These are phyloP conservation scores for Tor tambroides DNA, from an alignment of 2,113 vertebrate species.

Conservation along the genomic window DNA sequence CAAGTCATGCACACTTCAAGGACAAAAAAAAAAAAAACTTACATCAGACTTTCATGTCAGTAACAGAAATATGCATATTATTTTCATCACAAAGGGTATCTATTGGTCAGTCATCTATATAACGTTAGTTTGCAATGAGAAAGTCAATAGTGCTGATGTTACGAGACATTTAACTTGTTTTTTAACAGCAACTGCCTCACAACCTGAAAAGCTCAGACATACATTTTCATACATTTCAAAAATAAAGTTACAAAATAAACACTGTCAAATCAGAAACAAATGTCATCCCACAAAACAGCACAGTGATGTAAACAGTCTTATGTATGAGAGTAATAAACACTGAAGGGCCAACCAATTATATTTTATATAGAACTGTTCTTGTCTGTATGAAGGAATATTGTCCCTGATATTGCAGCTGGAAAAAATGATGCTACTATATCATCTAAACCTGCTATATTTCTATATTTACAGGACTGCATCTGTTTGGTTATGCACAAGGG, in stretches of 20 bases:
- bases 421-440: not conserved
- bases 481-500: not conserved
- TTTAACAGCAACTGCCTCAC: too few relatives aligned
- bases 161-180: not conserved
- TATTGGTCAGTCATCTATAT: not conserved
- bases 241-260: not conserved
- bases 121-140: not conserved
- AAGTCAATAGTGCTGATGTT: not conserved
- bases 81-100: too few relatives aligned
- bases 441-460: not conserved
- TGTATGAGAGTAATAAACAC: not conserved
- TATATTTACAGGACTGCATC: slow-evolving; percentile 12
- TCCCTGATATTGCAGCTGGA: not conserved
- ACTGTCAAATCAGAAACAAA: too few relatives aligned
- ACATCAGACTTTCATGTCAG: not conserved
- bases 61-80: not conserved
- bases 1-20: not conserved
- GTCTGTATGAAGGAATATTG: not conserved
- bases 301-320: not conserved
- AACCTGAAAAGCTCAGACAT: not conserved
- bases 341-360: not conserved
- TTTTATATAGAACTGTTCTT: not conserved
- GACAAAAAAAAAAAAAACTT: not conserved
- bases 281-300: not conserved
- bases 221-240: not conserved